These are phyloP conservation scores for Serilophus lunatus DNA, from an alignment of 2,113 vertebrate species.

Conservation along the genomic window DNA sequence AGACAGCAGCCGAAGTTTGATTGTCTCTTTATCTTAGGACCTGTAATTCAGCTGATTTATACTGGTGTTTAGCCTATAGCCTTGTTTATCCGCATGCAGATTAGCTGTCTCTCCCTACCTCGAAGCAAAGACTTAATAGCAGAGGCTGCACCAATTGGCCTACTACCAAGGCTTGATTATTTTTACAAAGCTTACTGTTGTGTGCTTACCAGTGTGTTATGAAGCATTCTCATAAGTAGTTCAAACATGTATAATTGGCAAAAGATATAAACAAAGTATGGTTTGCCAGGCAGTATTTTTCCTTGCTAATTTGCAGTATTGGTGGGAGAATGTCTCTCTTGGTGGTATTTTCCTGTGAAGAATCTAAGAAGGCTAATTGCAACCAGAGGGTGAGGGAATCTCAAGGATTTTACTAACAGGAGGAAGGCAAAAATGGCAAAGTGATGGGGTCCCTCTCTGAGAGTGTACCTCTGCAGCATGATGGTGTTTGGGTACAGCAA, in stretches of 20 bases:
- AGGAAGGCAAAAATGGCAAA: not conserved
- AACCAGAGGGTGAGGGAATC: not conserved
- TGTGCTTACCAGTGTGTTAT: not conserved
- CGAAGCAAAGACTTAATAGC: not conserved
- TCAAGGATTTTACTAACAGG: not conserved
- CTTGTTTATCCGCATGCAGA: not conserved
- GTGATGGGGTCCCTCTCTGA: rapidly evolving
- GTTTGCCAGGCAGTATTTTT: not conserved
- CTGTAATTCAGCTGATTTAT: not conserved
- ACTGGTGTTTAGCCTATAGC: not conserved
- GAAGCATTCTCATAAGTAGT: not conserved
- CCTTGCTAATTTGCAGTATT: not conserved
- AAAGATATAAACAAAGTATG: constrained; percentile 1
- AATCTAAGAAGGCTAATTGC: not conserved
- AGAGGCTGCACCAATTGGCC: not conserved
- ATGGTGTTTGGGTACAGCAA: not conserved
- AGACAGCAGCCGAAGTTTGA: not conserved
- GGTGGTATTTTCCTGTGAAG: not conserved
- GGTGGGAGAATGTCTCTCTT: not conserved
- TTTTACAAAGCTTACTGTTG: constrained; percentile 4
- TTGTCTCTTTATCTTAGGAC: not conserved
- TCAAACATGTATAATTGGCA: constrained; percentile 7
- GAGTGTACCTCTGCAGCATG: rapidly evolving
- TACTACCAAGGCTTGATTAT: not conserved
- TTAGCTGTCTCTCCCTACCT: not conserved